Conservation (phyloP, 2,888 invertebrate genomes). For the Tortrix viridana region DNA sequence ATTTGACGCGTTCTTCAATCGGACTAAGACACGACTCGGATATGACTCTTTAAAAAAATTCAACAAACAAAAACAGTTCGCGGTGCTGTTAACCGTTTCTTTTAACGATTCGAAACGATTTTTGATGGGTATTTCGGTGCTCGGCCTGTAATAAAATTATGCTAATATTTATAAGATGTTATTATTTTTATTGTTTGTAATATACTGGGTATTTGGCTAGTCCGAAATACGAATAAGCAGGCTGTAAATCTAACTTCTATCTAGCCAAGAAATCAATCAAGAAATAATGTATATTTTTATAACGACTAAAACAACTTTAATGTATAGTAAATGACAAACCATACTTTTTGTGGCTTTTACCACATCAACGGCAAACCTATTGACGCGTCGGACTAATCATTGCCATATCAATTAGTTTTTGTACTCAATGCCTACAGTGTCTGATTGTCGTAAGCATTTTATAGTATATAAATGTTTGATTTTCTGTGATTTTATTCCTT, state of each 20-base stretch:
- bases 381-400: slow-evolving; percentile 69
- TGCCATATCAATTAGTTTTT: slow-evolving; percentile 70
- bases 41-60: too few relatives aligned
- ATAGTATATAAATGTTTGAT: slow-evolving; percentile 66
- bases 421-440: slow-evolving; percentile 64
- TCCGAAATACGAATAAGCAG: slow-evolving; percentile 56
- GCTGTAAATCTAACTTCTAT: slow-evolving; percentile 11
- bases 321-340: too few relatives aligned
- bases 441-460: slow-evolving; percentile 50
- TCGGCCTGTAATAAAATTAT: slow-evolving; percentile 51
- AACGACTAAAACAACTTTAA: too few relatives aligned
- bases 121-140: slow-evolving; percentile 56
- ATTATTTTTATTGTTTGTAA: slow-evolving; percentile 52
- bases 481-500: slow-evolving; percentile 76
- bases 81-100: neutral
- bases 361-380: neutral
- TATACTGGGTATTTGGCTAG: slow-evolving; percentile 68
- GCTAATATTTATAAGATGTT: slow-evolving; percentile 45
- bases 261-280: neutral
- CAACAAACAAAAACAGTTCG: neutral
- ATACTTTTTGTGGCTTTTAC: neutral
- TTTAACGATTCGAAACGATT: neutral
- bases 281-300: too few relatives aligned
- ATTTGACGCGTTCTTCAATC: too few relatives aligned
- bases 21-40: too few relatives aligned